A percentile compares a stretch with the other conserved stretches of the same genome.
Conservation (phyloP, 2,888 invertebrate genomes). For the Caenorhabditis doughertyi region DNA sequence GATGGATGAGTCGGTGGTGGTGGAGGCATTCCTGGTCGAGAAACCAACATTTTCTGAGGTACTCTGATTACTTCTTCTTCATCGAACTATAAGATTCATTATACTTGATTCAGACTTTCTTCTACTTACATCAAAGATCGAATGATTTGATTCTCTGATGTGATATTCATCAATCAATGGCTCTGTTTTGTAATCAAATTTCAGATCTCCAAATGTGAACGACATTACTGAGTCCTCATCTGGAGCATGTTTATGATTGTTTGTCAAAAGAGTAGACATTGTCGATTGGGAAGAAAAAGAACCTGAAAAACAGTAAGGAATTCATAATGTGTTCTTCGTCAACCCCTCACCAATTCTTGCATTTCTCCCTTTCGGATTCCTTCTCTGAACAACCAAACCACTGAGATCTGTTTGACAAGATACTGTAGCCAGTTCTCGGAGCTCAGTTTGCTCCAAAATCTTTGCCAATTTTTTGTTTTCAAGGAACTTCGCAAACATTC, state of each 20-base stretch:
- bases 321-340: background rate
- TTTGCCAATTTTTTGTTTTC: constrained; percentile 72
- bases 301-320: constrained; percentile 31
- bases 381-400: constrained; percentile 55
- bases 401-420: constrained; percentile 64
- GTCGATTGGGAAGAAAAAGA: constrained; percentile 67
- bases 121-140: constrained; percentile 60
- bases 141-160: constrained; percentile 61
- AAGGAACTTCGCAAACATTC: constrained; percentile 74
- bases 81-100: constrained; percentile 39
- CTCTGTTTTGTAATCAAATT: constrained; percentile 67
- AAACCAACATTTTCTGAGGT: constrained; percentile 40
- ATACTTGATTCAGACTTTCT: background rate
- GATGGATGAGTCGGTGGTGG: constrained; percentile 46
- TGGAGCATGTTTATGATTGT: constrained; percentile 52
- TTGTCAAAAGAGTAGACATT: constrained; percentile 58
- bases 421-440: constrained; percentile 56
- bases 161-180: constrained; percentile 59
- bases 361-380: constrained; percentile 50
- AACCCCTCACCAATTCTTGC: constrained; percentile 47
- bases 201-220: constrained; percentile 77
- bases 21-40: constrained; percentile 50
- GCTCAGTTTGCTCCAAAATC: constrained; percentile 72
- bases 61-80: constrained; percentile 54
- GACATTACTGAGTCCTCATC: constrained; percentile 80